Evolutionary conservation across 2,888 invertebrate species (phyloP).

Genomic region (Macrosiphum euphorbiae): DNA sequence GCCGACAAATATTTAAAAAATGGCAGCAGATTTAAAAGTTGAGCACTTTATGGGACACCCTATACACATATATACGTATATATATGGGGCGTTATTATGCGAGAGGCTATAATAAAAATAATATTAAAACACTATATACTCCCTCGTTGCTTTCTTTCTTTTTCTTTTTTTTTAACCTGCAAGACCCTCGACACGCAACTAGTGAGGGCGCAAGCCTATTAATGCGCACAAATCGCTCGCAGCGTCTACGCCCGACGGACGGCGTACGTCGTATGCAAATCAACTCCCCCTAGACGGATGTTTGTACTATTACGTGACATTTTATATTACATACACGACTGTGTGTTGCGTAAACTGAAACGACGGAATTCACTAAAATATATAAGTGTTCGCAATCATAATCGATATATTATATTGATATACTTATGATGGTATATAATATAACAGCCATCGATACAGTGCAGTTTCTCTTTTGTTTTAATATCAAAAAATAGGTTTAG

Average conservation of each 20-base stretch:
- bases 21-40: too few relatives aligned
- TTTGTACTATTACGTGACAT: conserved; percentile 10
- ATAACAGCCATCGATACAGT: neutral
- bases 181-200: conserved; percentile 53
- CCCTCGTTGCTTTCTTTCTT: neutral
- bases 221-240: conserved; percentile 18
- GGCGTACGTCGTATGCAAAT: conserved; percentile 24
- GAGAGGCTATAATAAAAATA: conserved; percentile 54
- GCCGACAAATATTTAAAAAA: too few relatives aligned
- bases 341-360: neutral
- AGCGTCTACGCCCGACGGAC: neutral
- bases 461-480: neutral
- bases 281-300: neutral
- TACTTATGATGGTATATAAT: too few relatives aligned
- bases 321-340: neutral
- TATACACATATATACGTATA: neutral
- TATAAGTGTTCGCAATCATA: neutral
- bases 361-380: neutral
- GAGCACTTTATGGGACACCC: too few relatives aligned
- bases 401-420: neutral
- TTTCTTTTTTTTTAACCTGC: conserved; percentile 2
- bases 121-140: conserved; percentile 45
- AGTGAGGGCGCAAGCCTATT: conserved; percentile 40
- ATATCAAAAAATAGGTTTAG: neutral
- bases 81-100: conserved; percentile 43